Evolutionary conservation across 2,888 invertebrate genomes (phyloP).

Genomic region (Dasypogon diadema): DNA sequence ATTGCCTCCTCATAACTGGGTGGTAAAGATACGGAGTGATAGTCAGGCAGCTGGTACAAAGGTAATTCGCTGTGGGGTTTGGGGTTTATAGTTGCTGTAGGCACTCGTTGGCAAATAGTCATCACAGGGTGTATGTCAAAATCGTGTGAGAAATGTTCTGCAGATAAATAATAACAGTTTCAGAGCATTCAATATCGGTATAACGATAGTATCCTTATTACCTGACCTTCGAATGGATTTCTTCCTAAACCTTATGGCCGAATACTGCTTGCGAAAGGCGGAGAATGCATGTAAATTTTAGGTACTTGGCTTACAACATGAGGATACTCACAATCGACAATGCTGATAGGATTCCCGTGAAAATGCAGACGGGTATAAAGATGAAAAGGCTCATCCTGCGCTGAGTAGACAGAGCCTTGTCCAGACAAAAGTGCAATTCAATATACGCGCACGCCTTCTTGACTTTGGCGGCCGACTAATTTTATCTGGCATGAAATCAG

Average conservation of each 20-base stretch:
- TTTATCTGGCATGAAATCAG: not conserved
- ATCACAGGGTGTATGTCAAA: not conserved
- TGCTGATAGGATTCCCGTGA: constrained; percentile 23
- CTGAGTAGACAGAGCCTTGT: no score
- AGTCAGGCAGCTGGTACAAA: not conserved
- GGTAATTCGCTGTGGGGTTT: not conserved
- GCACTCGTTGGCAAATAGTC: not conserved
- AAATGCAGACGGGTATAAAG: constrained; percentile 7
- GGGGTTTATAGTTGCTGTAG: not conserved
- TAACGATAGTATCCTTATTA: not conserved
- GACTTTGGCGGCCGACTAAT: not conserved
- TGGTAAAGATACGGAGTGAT: constrained; percentile 3
- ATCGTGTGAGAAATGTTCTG: not conserved
- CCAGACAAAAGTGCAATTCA: no score
- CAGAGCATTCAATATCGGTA: no score
- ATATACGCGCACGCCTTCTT: not conserved
- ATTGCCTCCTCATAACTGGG: constrained; percentile 33
- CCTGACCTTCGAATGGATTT: not conserved
- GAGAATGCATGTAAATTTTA: not conserved
- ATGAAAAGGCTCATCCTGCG: constrained; percentile 26
- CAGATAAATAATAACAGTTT: not conserved
- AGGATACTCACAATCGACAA: not conserved
- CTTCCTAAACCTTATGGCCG: not conserved
- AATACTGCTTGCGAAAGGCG: not conserved
- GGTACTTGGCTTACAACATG: not conserved